These are phyloP conservation scores for Hypocryptadius cinnamomeus DNA, from an alignment of 2,113 vertebrate species.

Conservation along the genomic window DNA sequence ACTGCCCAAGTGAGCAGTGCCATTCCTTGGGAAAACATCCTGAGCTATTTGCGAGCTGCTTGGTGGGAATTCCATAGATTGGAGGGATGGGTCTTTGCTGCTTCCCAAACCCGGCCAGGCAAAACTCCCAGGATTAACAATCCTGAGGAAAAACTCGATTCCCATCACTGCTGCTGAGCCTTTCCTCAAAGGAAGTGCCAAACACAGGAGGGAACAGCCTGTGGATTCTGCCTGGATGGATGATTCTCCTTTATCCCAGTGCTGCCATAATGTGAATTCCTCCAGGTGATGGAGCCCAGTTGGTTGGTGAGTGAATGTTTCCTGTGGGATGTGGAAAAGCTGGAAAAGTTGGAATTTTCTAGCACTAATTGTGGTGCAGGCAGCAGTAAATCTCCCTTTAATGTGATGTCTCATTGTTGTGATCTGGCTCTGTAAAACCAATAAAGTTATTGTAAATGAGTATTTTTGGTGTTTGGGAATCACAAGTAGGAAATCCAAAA, in stretches of 20 bases:
- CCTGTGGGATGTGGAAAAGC: neutral
- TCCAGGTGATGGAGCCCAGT: neutral
- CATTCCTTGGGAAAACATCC: neutral
- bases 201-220: neutral
- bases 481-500: neutral
- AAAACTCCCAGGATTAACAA: neutral
- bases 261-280: neutral
- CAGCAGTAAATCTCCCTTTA: neutral
- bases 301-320: neutral
- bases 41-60: neutral
- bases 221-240: neutral
- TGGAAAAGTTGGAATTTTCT: neutral
- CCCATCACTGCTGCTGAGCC: neutral
- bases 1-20: neutral
- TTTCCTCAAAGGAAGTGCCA: neutral
- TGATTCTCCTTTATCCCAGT: neutral
- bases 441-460: fast-evolving
- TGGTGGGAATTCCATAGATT: neutral
- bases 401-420: fast-evolving
- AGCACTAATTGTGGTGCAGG: neutral
- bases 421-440: neutral
- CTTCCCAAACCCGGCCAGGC: neutral
- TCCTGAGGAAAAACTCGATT: neutral
- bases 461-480: neutral
- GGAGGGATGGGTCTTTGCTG: neutral